These are phyloP conservation scores for Desoria tigrina DNA, from an alignment of 2,888 invertebrate species.

Conservation along the genomic window DNA sequence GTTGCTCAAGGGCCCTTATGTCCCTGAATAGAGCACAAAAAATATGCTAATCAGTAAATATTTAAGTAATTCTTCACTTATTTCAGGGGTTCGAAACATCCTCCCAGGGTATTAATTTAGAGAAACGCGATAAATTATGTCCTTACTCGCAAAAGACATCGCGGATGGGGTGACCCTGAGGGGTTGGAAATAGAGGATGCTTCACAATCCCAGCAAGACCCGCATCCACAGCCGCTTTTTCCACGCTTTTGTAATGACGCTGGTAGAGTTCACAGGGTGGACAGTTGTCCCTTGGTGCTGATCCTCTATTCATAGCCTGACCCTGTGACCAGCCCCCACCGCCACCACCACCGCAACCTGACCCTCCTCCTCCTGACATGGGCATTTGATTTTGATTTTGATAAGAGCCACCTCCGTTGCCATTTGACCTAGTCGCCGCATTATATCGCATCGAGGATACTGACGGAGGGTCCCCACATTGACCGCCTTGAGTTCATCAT, in stretches of 20 bases:
- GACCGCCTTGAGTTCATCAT: not conserved
- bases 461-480: conserved; percentile 6
- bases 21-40: conserved; percentile 23
- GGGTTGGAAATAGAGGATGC: conserved; percentile 33
- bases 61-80: conserved; percentile 7
- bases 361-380: too few species aligned
- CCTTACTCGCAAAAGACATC: conserved; percentile 49
- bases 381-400: not conserved
- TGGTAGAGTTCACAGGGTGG: conserved; percentile 48
- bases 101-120: not conserved
- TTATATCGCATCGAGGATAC: conserved; percentile 19
- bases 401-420: not conserved
- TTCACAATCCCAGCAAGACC: conserved; percentile 38
- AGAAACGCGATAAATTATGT: not conserved
- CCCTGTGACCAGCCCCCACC: not conserved
- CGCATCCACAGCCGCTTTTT: conserved; percentile 36
- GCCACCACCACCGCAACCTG: not conserved
- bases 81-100: too few species aligned
- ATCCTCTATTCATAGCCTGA: not conserved
- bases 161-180: conserved; percentile 41
- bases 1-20: conserved; percentile 30
- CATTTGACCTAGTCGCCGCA: not conserved
- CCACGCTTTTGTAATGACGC: conserved; percentile 27
- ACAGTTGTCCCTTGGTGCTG: conserved; percentile 22
- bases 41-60: not conserved